phyloP scores from a whole-genome alignment of 2,113 vertebrate genomes.

The Xerus inauris region DNA sequence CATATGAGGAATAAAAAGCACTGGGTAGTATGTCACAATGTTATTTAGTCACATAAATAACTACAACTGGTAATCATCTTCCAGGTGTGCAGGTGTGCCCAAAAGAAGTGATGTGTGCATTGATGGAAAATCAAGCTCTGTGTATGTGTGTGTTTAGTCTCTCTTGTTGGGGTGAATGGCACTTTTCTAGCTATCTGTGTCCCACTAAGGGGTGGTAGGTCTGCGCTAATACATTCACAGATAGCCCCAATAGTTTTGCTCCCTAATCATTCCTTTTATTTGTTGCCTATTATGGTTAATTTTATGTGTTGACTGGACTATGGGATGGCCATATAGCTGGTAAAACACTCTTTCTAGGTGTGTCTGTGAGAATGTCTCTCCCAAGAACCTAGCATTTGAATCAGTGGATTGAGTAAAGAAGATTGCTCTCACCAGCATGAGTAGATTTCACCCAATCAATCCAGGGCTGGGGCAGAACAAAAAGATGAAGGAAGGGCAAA shows the following conservation, averaged over 20 bases:
- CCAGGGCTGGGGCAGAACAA: not conserved
- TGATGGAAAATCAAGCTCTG: not conserved
- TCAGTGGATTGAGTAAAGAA: not conserved
- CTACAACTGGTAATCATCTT: not conserved
- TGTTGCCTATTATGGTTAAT: not conserved
- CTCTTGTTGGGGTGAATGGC: not conserved
- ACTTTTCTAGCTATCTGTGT: not conserved
- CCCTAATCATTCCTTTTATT: not conserved
- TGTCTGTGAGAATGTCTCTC: not conserved
- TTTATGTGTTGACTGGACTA: not conserved
- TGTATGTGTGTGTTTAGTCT: not conserved
- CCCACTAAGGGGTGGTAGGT: not conserved
- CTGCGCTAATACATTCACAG: not conserved
- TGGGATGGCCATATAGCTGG: not conserved
- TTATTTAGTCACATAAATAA: slow-evolving; percentile 22
- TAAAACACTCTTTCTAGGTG: not conserved
- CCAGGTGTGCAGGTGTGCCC: not conserved
- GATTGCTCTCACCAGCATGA: not conserved
- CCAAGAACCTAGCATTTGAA: not conserved
- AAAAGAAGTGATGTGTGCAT: not conserved
- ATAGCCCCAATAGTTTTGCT: not conserved
- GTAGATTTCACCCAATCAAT: not conserved
- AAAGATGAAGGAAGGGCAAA: not conserved
- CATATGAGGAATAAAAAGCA: not conserved
- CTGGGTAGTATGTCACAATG: not conserved